Percentiles rank a stretch among this genome's conserved stretches.
Conservation (phyloP, 2,113 vertebrate genomes). For the Suncus etruscus region DNA sequence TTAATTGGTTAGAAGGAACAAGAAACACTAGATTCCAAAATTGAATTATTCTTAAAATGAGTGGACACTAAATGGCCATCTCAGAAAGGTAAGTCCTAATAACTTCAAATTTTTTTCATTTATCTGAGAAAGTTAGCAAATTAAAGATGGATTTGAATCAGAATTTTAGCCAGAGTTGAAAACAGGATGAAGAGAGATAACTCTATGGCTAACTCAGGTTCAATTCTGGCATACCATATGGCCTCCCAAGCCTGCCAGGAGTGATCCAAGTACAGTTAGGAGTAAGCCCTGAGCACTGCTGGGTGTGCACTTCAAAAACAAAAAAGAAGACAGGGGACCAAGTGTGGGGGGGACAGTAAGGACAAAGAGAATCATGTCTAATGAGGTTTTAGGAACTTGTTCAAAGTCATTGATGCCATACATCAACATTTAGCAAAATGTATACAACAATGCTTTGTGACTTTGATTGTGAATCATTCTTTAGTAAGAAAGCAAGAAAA, state of each 20-base stretch:
- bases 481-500: constrained; percentile 26
- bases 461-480: constrained; percentile 32
- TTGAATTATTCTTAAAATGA: neutral
- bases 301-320: too few relatives aligned
- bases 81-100: neutral
- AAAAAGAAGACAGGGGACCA: too few relatives aligned
- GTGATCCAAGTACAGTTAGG: too few relatives aligned
- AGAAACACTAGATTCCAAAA: neutral
- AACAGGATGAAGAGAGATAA: neutral
- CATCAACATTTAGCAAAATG: constrained; percentile 1
- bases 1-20: neutral
- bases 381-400: neutral
- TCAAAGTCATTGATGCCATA: neutral
- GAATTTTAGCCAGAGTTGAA: neutral
- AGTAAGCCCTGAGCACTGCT: too few relatives aligned
- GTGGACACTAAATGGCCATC: neutral
- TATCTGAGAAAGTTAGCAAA: neutral
- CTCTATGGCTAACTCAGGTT: too few relatives aligned
- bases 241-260: too few relatives aligned
- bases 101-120: neutral
- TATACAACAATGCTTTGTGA: neutral
- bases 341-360: neutral
- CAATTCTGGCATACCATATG: too few relatives aligned
- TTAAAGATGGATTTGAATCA: neutral
- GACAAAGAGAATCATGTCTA: neutral